Conservation (phyloP, 2,113 vertebrate genomes). For the Actenoides hombroni region DNA sequence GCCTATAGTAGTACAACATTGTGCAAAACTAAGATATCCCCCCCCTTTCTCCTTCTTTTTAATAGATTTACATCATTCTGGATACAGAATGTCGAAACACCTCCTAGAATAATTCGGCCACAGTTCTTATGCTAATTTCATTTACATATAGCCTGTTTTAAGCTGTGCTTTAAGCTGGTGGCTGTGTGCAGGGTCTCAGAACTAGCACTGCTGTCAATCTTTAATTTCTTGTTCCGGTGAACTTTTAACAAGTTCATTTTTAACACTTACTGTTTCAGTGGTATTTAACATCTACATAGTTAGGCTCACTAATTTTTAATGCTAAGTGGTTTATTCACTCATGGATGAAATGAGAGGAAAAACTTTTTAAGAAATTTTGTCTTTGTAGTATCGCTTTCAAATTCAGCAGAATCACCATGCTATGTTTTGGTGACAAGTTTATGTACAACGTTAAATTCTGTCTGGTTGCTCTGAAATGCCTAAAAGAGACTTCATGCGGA, state of each 20-base stretch:
- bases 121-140: background rate
- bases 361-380: background rate
- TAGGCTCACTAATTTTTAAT: background rate
- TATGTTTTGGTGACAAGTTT: fast-evolving
- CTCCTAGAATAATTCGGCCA: background rate
- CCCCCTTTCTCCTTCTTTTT: background rate
- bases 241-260: background rate
- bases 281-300: background rate
- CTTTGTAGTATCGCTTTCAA: fast-evolving
- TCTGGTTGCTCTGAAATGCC: background rate
- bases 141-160: background rate
- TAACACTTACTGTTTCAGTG: background rate
- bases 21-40: fast-evolving
- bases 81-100: background rate
- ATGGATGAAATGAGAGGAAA: background rate
- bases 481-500: background rate
- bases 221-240: background rate
- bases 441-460: background rate
- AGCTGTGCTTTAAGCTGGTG: background rate
- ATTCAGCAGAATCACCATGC: fast-evolving
- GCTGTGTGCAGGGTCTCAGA: background rate
- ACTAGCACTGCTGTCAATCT: background rate
- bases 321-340: background rate
- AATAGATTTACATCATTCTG: background rate
- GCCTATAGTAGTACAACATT: background rate